These are phyloP conservation scores for Botrylloides violaceus DNA, from an alignment of 23 tunicate genomes.

Conservation along the genomic window DNA sequence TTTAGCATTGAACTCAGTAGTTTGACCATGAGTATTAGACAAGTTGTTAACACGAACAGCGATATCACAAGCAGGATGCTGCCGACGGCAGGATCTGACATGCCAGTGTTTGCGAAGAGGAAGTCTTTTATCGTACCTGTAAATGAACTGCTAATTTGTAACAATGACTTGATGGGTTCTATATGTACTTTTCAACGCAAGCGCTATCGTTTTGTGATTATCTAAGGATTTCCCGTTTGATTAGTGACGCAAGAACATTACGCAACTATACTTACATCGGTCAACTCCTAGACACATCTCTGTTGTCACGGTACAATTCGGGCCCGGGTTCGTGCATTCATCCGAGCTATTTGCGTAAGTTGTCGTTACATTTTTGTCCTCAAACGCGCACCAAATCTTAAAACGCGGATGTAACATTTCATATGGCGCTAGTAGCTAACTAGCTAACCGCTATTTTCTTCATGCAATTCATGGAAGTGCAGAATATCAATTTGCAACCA, in stretches of 20 bases:
- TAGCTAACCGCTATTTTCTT: too few species aligned
- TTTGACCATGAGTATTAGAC: constrained; percentile 53
- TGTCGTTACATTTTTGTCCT: background rate
- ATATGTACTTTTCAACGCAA: too few species aligned
- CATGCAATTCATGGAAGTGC: too few species aligned
- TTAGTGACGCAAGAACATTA: too few species aligned
- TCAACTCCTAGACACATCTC: background rate
- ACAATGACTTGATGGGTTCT: too few species aligned
- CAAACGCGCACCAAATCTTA: background rate
- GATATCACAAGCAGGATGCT: constrained; percentile 28
- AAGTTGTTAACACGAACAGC: constrained; percentile 24
- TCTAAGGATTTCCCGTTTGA: too few species aligned
- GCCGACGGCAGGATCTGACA: constrained; percentile 45
- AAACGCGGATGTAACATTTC: too few species aligned
- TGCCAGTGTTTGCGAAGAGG: constrained; percentile 42
- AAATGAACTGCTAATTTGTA: too few species aligned
- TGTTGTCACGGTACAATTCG: background rate
- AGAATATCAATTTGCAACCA: too few species aligned
- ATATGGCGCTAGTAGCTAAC: too few species aligned
- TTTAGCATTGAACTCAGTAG: constrained; percentile 38
- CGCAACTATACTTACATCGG: background rate
- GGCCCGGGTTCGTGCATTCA: background rate
- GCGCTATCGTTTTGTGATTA: too few species aligned
- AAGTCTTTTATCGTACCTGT: constrained; percentile 46
- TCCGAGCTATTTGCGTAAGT: background rate